phyloP scores from a whole-genome alignment of 2,113 vertebrate species.

The Picathartes gymnocephalus region DNA sequence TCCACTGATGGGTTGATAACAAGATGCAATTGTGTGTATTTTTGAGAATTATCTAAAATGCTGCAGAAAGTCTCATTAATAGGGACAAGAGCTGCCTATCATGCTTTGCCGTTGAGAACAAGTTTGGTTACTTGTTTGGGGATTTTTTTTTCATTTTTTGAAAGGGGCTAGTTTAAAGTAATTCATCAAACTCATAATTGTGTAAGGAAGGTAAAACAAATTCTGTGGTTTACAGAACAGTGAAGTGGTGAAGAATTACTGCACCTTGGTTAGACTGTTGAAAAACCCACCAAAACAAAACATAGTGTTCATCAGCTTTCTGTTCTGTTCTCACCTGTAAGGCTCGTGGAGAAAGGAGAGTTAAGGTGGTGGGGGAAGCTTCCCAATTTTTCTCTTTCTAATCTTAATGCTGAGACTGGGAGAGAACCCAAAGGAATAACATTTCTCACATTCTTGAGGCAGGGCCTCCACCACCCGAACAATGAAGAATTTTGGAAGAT shows the following conservation, averaged over 20 bases:
- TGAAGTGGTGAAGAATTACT: not conserved
- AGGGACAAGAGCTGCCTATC: not conserved
- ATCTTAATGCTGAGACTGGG: not conserved
- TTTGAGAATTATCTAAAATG: not conserved
- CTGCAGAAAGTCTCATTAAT: not conserved
- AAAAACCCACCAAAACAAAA: not conserved
- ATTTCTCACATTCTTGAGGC: conserved; percentile 48
- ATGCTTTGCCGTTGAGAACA: not conserved
- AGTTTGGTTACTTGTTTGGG: not conserved
- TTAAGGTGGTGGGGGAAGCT: not conserved
- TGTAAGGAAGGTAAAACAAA: not conserved
- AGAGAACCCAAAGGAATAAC: conserved; percentile 21
- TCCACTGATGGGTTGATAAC: not conserved
- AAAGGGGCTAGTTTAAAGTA: not conserved
- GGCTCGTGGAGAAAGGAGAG: not conserved
- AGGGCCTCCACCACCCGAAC: not conserved
- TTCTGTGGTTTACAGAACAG: not conserved
- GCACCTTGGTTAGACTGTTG: not conserved
- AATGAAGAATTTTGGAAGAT: conserved; percentile 33
- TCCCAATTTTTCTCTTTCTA: not conserved
- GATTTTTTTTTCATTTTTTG: not conserved
- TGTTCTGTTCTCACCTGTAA: not conserved
- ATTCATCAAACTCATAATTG: not conserved
- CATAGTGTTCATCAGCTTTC: not conserved
- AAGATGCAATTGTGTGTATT: not conserved